Conservation (phyloP, 1,140 invertebrate genomes). For the Bicyclus anynana region DNA sequence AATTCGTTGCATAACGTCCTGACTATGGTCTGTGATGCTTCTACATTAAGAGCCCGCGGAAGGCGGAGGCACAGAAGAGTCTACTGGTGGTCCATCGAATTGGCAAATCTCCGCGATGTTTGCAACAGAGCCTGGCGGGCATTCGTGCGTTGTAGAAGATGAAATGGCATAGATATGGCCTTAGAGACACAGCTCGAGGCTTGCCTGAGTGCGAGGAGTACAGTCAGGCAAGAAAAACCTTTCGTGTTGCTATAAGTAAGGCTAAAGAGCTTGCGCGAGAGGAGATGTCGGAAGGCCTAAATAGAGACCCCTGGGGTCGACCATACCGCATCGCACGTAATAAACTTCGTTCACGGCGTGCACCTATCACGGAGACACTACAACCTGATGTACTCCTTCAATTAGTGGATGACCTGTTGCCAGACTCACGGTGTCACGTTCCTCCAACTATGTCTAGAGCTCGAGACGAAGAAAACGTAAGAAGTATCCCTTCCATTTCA, state of each 20-base stretch:
- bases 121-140: slow-evolving; percentile 5
- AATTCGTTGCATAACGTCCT: neutral
- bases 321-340: neutral
- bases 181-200: neutral
- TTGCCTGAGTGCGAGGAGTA: no score
- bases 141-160: slow-evolving; percentile 3
- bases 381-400: neutral
- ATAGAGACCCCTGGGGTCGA: slow-evolving; percentile 13
- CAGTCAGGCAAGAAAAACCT: slow-evolving; percentile 1
- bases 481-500: no score
- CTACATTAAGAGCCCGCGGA: slow-evolving; percentile 5
- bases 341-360: neutral
- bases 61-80: neutral
- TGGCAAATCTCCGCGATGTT: slow-evolving; percentile 2
- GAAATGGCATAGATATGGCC: neutral
- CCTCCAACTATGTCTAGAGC: no score
- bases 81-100: slow-evolving; percentile 19
- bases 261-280: slow-evolving; percentile 2
- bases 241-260: slow-evolving; percentile 4
- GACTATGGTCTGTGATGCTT: slow-evolving; percentile 6
- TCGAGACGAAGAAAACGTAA: no score
- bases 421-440: no score
- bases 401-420: neutral
- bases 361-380: neutral
- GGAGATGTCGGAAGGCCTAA: slow-evolving; percentile 3